Conservation (phyloP, 53 echinoderm and acorn worm genomes). For the Apostichopus leukothele region DNA sequence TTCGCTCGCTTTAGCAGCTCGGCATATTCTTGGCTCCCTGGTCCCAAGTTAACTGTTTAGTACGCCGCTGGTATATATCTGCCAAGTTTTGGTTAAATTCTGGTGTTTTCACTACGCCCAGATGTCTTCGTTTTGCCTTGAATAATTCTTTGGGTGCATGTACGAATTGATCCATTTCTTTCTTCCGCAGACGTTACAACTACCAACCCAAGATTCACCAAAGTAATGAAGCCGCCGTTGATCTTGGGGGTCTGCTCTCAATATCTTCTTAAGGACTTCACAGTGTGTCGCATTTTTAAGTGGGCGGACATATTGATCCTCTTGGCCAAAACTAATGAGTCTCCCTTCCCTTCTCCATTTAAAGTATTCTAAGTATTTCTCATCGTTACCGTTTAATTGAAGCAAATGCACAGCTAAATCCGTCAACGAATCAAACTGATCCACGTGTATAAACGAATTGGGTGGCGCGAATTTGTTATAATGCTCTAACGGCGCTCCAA, state of each 20-base stretch:
- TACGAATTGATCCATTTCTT: slow-evolving; percentile 7
- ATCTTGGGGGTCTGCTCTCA: slow-evolving; percentile 1
- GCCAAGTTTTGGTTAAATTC: no score
- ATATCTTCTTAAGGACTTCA: neutral
- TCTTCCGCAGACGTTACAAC: neutral
- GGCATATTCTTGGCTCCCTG: no score
- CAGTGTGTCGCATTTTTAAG: slow-evolving; percentile 22
- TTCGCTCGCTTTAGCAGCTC: no score
- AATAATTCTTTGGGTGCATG: neutral
- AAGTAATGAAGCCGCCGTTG: slow-evolving; percentile 4
- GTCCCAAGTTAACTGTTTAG: no score
- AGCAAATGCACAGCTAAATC: slow-evolving; percentile 22
- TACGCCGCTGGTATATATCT: no score
- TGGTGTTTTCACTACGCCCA: no score
- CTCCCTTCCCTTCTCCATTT: slow-evolving; percentile 39
- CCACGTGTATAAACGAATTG: slow-evolving; percentile 46
- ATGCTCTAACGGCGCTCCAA: slow-evolving; percentile 33
- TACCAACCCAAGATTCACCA: slow-evolving; percentile 21
- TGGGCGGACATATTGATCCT: slow-evolving; percentile 20
- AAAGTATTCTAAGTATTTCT: slow-evolving; percentile 34
- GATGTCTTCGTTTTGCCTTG: no score
- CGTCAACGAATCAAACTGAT: slow-evolving; percentile 34
- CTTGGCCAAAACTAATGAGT: slow-evolving; percentile 1
- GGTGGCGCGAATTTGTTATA: slow-evolving; percentile 40
- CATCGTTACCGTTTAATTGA: neutral